Conservation (phyloP, 2,797 vertebrate species). For the Podarcis lilfordi region DNA sequence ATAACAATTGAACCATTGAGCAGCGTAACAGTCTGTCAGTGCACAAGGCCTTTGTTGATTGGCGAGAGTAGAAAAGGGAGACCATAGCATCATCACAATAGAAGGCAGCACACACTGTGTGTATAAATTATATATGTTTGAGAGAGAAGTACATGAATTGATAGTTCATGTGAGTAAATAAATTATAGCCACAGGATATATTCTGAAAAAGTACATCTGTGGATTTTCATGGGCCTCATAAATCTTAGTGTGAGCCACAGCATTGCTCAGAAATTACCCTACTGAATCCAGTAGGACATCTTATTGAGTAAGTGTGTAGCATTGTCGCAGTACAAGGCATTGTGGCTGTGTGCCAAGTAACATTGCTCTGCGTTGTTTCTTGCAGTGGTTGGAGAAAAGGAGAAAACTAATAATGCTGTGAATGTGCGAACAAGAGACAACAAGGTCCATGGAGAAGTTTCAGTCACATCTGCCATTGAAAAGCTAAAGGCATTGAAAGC, state of each 20-base stretch:
- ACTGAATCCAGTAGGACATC: background rate
- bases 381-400: conserved; percentile 96
- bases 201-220: background rate
- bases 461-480: conserved; percentile 81
- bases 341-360: background rate
- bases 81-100: background rate
- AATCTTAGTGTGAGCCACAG: background rate
- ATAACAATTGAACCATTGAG: background rate
- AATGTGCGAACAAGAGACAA: conserved; percentile 95
- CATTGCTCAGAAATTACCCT: background rate
- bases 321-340: no score
- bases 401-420: conserved; percentile 85
- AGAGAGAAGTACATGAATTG: background rate
- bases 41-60: background rate
- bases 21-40: no score
- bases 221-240: background rate
- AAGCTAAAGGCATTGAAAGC: conserved; percentile 86
- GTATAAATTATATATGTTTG: no score
- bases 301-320: background rate
- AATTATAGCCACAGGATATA: background rate
- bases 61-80: background rate
- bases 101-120: background rate
- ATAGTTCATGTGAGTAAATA: background rate
- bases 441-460: conserved; percentile 91
- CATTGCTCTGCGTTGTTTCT: conserved; percentile 29